phyloP scores from a whole-genome alignment of 2,888 invertebrate genomes.

The Drosophila meridionalis region DNA sequence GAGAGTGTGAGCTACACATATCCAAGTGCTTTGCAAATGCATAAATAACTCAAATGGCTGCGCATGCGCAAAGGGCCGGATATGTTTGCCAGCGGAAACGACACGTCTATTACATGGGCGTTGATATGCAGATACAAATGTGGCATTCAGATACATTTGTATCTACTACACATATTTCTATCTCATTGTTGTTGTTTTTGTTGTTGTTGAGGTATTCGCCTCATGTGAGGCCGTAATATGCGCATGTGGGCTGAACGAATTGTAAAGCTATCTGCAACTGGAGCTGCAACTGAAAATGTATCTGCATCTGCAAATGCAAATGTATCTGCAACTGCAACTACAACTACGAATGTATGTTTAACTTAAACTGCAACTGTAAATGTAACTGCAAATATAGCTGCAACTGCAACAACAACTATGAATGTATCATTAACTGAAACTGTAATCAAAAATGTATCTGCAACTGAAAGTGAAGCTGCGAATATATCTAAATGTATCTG shows the following conservation, averaged over 20 bases:
- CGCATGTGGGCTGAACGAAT: slow-evolving; percentile 59
- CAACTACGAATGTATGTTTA: slow-evolving; percentile 1
- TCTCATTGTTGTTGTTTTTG: slow-evolving; percentile 20
- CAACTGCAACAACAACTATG: not conserved
- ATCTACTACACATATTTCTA: slow-evolving; percentile 57
- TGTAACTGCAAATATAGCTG: slow-evolving; percentile 53
- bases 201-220: slow-evolving; percentile 14
- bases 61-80: slow-evolving; percentile 75
- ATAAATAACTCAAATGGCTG: slow-evolving; percentile 64
- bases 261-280: slow-evolving; percentile 57
- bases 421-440: too few relatives aligned
- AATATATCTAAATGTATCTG: slow-evolving; percentile 21
- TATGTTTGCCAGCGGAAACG: slow-evolving; percentile 72
- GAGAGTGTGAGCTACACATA: not conserved
- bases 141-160: slow-evolving; percentile 54
- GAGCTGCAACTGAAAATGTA: slow-evolving; percentile 42
- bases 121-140: slow-evolving; percentile 61
- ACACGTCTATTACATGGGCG: slow-evolving; percentile 69
- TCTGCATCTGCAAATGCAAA: slow-evolving; percentile 38
- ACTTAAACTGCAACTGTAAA: slow-evolving; percentile 6
- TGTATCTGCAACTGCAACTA: slow-evolving; percentile 1
- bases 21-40: slow-evolving; percentile 41
- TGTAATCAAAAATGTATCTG: slow-evolving; percentile 52
- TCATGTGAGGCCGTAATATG: slow-evolving; percentile 69
- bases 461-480: not conserved